Base-by-base conservation (phyloP, 2,888 invertebrate species). In the Ctena decussata region DNA sequence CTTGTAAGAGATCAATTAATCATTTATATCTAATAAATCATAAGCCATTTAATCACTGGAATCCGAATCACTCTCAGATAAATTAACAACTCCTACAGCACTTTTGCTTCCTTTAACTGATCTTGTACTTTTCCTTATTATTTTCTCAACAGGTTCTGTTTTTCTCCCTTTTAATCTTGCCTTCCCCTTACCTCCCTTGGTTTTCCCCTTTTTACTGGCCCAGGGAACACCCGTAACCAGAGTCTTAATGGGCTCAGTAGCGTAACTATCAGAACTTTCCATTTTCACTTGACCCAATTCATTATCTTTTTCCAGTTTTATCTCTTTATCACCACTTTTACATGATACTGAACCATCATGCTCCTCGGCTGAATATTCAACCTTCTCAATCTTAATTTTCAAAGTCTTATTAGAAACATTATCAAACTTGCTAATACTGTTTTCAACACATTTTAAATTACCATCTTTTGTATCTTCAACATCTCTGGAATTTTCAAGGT, bases 41-140 rank as follows among this genome's bases (percentile, higher is more conserved):
- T 15, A 41, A 41, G 41, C 41, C 41, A 37, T 12, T 41, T 41
- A 72, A 72, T 60, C 57, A 74, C 41, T 73, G 11, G 49, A 76
- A 53, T 87, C 87, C 1, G 87, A 85, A 65, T 83, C 84, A 78
- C 88, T 88, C n/a, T 88, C 88, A 11, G 88, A 88, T 15, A 88
- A 65, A 72, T 88, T 88, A 0, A 85, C 77, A 74, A 65, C 73
- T 37, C 84, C 86, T 71, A 86, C 73, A 21, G 65, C n/a, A 18
- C 60, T 79, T 76, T 75, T 83, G 37, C 49, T 72, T 30, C 30
- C 49, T 30, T 60, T 84, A 0, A 21, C 18, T 12, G 65, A 65
- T 21, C 65, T 32, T 53, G 24, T 32, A 27, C 15, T 53, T 32
- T 69, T 80, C 46, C 77, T 83, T 49, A 69, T 35, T 21, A 79